Evolutionary conservation across 2,888 invertebrate genomes (phyloP).

Genomic region (Noctuana brunneofusca): DNA sequence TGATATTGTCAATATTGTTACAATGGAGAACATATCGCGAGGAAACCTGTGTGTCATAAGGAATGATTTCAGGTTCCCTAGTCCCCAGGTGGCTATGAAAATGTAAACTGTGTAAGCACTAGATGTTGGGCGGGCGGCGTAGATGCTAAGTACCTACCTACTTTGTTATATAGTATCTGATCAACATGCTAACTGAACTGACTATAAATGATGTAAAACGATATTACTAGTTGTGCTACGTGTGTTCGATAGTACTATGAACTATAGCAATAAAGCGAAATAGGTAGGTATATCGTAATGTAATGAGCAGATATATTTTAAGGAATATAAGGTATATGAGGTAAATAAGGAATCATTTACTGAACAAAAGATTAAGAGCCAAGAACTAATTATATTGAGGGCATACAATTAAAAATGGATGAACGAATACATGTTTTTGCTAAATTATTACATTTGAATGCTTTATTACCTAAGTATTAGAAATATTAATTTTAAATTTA

Average conservation of each 20-base stretch:
- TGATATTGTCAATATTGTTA: too few species aligned
- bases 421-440: not conserved
- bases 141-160: not conserved
- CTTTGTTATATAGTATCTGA: conserved; percentile 1
- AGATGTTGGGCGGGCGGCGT: conserved; percentile 16
- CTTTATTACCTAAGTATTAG: too few species aligned
- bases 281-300: not conserved
- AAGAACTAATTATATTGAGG: too few species aligned
- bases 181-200: conserved; percentile 19
- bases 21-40: too few species aligned
- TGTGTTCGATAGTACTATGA: too few species aligned
- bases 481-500: too few species aligned
- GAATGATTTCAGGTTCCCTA: too few species aligned
- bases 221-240: not conserved
- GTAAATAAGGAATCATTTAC: not conserved
- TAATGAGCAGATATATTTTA: not conserved
- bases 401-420: too few species aligned
- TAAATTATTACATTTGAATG: too few species aligned
- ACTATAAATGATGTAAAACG: not conserved
- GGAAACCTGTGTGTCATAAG: too few species aligned
- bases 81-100: not conserved
- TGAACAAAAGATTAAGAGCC: not conserved
- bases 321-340: not conserved
- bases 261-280: not conserved
- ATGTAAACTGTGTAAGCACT: not conserved